These are phyloP conservation scores for Neuroterus valhalla DNA, from an alignment of 1,140 invertebrate genomes.

Conservation along the genomic window DNA sequence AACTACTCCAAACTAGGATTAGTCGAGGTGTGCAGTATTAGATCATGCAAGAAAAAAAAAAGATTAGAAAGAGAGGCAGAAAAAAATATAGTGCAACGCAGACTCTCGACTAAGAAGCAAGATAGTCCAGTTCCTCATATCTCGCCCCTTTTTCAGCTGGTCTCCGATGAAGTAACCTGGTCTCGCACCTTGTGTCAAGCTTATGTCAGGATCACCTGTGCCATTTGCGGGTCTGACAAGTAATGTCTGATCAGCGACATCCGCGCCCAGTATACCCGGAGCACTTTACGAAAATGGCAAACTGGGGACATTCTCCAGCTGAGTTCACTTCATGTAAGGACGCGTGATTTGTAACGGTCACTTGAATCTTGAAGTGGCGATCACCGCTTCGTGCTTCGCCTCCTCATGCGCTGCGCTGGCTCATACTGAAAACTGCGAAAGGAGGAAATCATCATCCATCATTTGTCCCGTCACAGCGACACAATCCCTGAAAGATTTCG, in stretches of 20 bases:
- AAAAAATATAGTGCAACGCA: constrained; percentile 45
- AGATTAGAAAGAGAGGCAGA: constrained; percentile 38
- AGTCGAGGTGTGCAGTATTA: constrained; percentile 49
- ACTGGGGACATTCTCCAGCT: constrained; percentile 51
- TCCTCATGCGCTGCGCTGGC: background rate
- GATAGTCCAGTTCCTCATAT: constrained; percentile 68
- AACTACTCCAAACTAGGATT: constrained; percentile 49
- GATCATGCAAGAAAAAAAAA: constrained; percentile 47
- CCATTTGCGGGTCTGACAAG: constrained; percentile 38
- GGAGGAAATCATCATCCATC: constrained; percentile 40
- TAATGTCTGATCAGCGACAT: constrained; percentile 39
- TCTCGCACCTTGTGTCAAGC: constrained; percentile 49
- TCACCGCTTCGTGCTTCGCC: constrained; percentile 23
- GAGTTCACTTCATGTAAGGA: constrained; percentile 36
- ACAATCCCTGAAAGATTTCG: background rate
- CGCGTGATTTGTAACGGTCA: constrained; percentile 56
- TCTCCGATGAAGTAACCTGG: constrained; percentile 60
- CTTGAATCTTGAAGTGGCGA: constrained; percentile 20
- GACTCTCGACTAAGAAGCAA: constrained; percentile 37
- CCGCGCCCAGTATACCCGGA: constrained; percentile 32
- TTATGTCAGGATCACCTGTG: constrained; percentile 61
- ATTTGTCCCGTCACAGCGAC: background rate
- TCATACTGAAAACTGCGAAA: constrained; percentile 30
- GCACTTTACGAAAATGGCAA: constrained; percentile 57
- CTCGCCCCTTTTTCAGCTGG: constrained; percentile 65